Percentiles rank a stretch among this genome's conserved stretches.
Evolutionary conservation across 2,888 invertebrate genomes (phyloP).

Genomic region (Formica aserva): DNA sequence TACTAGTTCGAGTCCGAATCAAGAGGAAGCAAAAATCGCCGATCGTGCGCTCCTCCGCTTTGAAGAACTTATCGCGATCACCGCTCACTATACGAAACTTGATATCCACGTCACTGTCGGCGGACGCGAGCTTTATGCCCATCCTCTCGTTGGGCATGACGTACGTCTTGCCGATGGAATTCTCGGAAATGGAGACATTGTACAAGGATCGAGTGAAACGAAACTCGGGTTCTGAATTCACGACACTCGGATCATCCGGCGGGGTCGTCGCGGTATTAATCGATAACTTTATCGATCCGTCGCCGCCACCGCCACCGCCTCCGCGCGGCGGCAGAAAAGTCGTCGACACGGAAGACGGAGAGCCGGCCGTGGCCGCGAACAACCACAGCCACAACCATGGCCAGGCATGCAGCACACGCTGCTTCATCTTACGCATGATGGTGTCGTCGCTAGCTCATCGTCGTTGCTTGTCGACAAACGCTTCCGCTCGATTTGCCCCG

Average conservation of each 20-base stretch:
- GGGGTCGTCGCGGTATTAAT: constrained; percentile 57
- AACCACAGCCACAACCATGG: constrained; percentile 84
- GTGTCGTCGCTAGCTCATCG: constrained; percentile 85
- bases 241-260: constrained; percentile 50
- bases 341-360: constrained; percentile 73
- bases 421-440: constrained; percentile 82
- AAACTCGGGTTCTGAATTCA: constrained; percentile 85
- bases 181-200: constrained; percentile 97
- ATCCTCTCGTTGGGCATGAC: constrained; percentile 92
- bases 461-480: constrained; percentile 62
- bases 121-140: constrained; percentile 89
- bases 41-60: constrained; percentile 94
- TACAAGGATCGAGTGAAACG: constrained; percentile 91
- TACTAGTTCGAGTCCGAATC: constrained; percentile 95
- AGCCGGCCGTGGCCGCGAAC: constrained; percentile 80
- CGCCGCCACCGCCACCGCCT: background rate
- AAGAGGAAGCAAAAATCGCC: constrained; percentile 98
- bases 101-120: constrained; percentile 87
- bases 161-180: constrained; percentile 96
- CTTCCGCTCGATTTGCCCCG: constrained; percentile 46
- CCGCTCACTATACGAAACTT: constrained; percentile 95
- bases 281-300: constrained; percentile 53
- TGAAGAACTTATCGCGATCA: constrained; percentile 96
- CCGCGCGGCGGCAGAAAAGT: constrained; percentile 59
- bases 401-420: constrained; percentile 83